A percentile compares a stretch with the other conserved stretches of the same genome.
Evolutionary conservation across 2,797 vertebrate species (phyloP).

Genomic region (Chiroxiphia lanceolata): DNA sequence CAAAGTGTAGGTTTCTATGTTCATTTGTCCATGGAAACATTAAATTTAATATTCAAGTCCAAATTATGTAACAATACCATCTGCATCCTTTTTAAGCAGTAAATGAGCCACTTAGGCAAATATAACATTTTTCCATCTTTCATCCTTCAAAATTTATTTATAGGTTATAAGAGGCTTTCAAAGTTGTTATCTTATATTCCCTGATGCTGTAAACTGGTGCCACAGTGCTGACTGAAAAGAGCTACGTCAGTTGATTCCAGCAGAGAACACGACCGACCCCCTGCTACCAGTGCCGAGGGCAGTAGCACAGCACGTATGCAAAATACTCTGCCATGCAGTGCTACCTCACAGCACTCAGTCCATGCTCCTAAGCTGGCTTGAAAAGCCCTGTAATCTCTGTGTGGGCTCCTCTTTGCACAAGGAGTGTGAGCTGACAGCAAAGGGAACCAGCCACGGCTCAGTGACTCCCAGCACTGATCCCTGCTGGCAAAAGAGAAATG

Average conservation of each 20-base stretch:
- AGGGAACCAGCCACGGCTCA: background rate
- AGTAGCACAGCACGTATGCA: background rate
- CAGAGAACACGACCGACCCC: fast-evolving
- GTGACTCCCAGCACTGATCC: background rate
- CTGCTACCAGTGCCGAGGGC: background rate
- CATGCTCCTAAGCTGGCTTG: background rate
- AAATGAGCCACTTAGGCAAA: background rate
- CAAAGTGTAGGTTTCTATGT: background rate
- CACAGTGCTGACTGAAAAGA: background rate
- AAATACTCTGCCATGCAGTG: background rate
- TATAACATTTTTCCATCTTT: background rate
- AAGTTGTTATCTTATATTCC: background rate
- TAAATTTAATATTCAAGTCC: background rate
- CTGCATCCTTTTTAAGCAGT: background rate
- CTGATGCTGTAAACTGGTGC: background rate
- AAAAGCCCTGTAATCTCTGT: background rate
- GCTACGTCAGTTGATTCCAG: background rate
- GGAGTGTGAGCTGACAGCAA: background rate
- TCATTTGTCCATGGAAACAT: background rate
- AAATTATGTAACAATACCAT: background rate
- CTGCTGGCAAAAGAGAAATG: background rate
- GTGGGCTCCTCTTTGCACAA: background rate
- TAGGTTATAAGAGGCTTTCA: background rate
- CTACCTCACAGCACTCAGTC: background rate
- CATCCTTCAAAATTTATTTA: background rate